Base-by-base conservation (phyloP, 2,113 vertebrate genomes). In the Pelmatolapia mariae region DNA sequence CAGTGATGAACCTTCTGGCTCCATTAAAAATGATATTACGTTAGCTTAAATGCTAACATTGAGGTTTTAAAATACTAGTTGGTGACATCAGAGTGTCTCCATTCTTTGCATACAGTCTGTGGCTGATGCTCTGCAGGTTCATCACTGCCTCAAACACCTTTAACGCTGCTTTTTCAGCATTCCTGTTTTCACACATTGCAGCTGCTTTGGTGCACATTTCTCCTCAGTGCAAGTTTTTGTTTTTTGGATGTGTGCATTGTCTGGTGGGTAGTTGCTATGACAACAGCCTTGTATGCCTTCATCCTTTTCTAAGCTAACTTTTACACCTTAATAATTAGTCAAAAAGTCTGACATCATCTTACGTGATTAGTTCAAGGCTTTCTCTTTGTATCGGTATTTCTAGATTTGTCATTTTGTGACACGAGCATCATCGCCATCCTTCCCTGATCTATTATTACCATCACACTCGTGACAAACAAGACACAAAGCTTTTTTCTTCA, bases 11-110 rank as follows among this genome's bases (percentile, higher is more conserved):
- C 61, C 61, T 26, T 73, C 22, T 11, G 68, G 13, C 68, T 2
- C 5, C 22, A 7, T 66, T 45, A 45, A 73, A 45, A 7, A 5
- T 0, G 1, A 29, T 45, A 45, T 26, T 10, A 26, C 1, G 0
- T 73, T 45, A 45, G 22, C 22, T 73, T 45, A 26, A 73, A 45
- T 45, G 2, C 22, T 73, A 45, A 45, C 2, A 0, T 73, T 11
- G 8, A 24, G 38, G 66, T 16, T 45, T 26, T 24, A 73, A 45
- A 45, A 73, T 73, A 2, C 68, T 26, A 26, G 68, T 18, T 73
- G 38, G 22, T 18, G 38, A 26, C 38, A 18, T 43, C 8, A 71
- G 13, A 45, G 13, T 2, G 6, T 45, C 68, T 29, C 1, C 43
- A n/a, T 78, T 29, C 26, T 1, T 78, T 3, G 45, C 24, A 12